Base-by-base conservation (phyloP, 2,888 invertebrate species). In the Adineta ricciae region DNA sequence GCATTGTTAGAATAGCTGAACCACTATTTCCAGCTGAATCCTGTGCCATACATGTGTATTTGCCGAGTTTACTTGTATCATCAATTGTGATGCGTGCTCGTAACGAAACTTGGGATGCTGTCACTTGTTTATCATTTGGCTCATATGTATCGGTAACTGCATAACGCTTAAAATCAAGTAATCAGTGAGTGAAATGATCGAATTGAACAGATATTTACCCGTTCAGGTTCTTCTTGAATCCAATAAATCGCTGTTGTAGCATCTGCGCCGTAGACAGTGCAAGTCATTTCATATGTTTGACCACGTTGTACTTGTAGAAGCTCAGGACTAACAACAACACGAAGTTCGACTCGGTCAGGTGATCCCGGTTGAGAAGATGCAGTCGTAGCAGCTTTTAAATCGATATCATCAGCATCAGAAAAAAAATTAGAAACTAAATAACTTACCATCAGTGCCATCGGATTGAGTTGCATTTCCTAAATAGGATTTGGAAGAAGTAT, bases 161-260 rank as follows among this genome's bases (percentile, higher is more conserved):
- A 64, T 64, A 64, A 64, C 64, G 64, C 64, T 64, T 32, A 64
- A 64, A 64, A 36, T 4, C 16, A 9, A 7, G 19, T 64, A 19
- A 3, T 19, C 0, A 14, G 19, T 64, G 2, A 32, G 32, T 19
- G 1, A 4, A 32, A 32, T 4, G 5, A 2, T 19, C 19, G 4
- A 32, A 64, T 19, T 27, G 0, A 64, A 64, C 19, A 32, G 32
- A 11, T 32, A 8, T 8, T 64, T 78, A 78, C 78, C 41, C 78
- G 78, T 78, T 78, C 78, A 7, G 78, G 78, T n/a, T 78, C 78
- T 41, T 78, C 78, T 78, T 78, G 78, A 41, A 78, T 78, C 78
- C 78, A 78, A 41, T 78, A 78, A 24, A 78, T 38, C 8, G 78
- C 24, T 78, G 78, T 78, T 2, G 14, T 41, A 41, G 78, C 41